Base-by-base conservation (phyloP, 2,888 invertebrate species). In the Gibbula magus region DNA sequence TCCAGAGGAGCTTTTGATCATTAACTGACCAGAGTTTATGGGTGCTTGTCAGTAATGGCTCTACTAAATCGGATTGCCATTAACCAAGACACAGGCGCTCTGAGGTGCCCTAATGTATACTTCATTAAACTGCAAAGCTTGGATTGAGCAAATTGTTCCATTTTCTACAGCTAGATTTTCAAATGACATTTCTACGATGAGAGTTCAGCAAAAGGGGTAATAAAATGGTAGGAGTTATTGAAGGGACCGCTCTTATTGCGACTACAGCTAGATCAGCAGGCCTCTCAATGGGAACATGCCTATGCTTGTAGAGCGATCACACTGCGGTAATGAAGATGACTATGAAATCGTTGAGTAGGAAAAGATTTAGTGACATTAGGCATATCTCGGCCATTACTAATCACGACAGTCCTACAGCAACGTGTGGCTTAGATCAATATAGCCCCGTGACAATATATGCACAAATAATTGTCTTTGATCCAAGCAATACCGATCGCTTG, bases 41-140 rank as follows among this genome's bases (percentile, higher is more conserved):
- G 20, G 70, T 35, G 35, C 20, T 70, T 70, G 70, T 35, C 70
- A 70, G 35, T 70, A 70, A 70, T 70, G 70, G 20, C 70, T 35
- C 35, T 35, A 70, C 70, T 20, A 70, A 70, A 70, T 70, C 35
- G 70, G 70, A 70, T 70, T 16, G 70, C 39, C 70, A 70, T 70
- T 70, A 70, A 29, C 16, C 70, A 4, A 35, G 70, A 39, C 70
- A 20, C 16, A 20, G 13, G n/a, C 2, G 39, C 4, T 20, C 35
- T 35, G n/a, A 18, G n/a, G 0, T n/a, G 16, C 70, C 29, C 70
- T 35, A 70, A 70, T 70, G 70, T 70, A 32, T 35, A 70, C 35
- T 70, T 70, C 70, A 70, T 70, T 70, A 39, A 70, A 35, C 70
- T 20, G 18, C 70, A 25, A 20, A 18, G 70, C 70, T 18, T 35